A percentile compares a stretch with the other conserved stretches of the same genome.
Conservation (phyloP, 2,113 vertebrate species). For the Gobius niger region DNA sequence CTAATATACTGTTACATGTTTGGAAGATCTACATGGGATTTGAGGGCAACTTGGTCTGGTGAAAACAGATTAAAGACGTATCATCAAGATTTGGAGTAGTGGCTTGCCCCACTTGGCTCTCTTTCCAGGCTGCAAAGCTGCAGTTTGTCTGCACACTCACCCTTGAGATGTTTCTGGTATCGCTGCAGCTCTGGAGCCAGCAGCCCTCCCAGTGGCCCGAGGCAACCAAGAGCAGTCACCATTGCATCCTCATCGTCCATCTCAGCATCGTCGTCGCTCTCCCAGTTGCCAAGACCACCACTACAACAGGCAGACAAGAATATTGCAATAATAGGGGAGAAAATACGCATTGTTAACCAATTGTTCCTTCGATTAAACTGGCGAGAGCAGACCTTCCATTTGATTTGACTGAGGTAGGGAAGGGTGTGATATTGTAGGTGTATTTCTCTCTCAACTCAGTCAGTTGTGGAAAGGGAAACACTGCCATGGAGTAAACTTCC, state of each 20-base stretch:
- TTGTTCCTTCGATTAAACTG: neutral
- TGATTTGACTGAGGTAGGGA: constrained; percentile 88
- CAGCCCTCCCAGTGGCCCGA: constrained; percentile 91
- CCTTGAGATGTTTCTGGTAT: constrained; percentile 92
- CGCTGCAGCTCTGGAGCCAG: constrained; percentile 91
- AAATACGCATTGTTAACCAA: neutral
- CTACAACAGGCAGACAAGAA: constrained; percentile 15
- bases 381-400: constrained; percentile 78
- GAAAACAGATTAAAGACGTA: constrained; percentile 42
- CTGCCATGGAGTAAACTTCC: constrained; percentile 96
- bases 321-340: neutral
- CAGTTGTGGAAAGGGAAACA: constrained; percentile 95
- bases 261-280: constrained; percentile 93
- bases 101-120: constrained; percentile 15
- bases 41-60: constrained; percentile 47
- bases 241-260: constrained; percentile 89
- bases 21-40: constrained; percentile 22
- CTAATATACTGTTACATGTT: constrained; percentile 15
- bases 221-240: constrained; percentile 87
- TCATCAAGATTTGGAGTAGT: constrained; percentile 26
- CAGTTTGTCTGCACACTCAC: constrained; percentile 64
- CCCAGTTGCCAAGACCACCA: constrained; percentile 80
- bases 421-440: constrained; percentile 98
- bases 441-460: constrained; percentile 97
- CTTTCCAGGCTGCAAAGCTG: constrained; percentile 7